Base-by-base conservation (phyloP, 1,140 invertebrate genomes). In the Ceratina australensis region DNA sequence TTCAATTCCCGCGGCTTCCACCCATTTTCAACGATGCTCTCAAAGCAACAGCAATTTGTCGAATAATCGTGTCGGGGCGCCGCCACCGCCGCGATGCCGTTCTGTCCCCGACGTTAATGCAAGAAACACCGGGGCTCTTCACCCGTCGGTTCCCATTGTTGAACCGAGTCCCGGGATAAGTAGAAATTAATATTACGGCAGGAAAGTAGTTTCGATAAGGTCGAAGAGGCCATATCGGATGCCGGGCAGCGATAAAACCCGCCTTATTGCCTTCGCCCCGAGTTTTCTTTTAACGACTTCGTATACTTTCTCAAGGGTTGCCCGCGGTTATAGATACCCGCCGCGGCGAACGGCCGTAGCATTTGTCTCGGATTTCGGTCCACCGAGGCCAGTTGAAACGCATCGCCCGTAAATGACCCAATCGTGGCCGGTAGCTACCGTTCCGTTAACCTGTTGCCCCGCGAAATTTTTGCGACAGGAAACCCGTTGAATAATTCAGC, bases 31-130 rank as follows among this genome's bases (percentile, higher is more conserved):
- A 28, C 42, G 15, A 65, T 42, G 52, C 79, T 78, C 57, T 85
- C 82, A 79, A 81, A 79, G 79, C 79, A 81, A 84, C 79, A 82
- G 81, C 83, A 84, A 85, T 85, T 84, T 84, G 83, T 85, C 72
- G 82, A 84, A 85, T 84, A 79, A 84, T 84, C 65, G 61, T 63
- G 67, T 56, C 81, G 59, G 65, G 65, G 79, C 20, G 71, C 42
- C 60, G 18, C 5, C 5, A 12, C 59, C 20, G 56, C 52, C 5
- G 33, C 33, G 3, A 7, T 54, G 52, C 52, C 52, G 33, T 42
- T 33, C 63, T 59, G 65, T 64, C 64, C 63, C 47, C 26, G 60
- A 77, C 83, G 78, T 85, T 84, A 78, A 81, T 42, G 60, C 24
- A 42, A 42, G 33, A 42, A 42, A 42, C 33, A 42, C 33, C 33